Evolutionary conservation across 2,888 invertebrate species (phyloP), one percentile per base, ranked within the genome.

Genomic region (Caenorhabditis panamensis): DNA sequence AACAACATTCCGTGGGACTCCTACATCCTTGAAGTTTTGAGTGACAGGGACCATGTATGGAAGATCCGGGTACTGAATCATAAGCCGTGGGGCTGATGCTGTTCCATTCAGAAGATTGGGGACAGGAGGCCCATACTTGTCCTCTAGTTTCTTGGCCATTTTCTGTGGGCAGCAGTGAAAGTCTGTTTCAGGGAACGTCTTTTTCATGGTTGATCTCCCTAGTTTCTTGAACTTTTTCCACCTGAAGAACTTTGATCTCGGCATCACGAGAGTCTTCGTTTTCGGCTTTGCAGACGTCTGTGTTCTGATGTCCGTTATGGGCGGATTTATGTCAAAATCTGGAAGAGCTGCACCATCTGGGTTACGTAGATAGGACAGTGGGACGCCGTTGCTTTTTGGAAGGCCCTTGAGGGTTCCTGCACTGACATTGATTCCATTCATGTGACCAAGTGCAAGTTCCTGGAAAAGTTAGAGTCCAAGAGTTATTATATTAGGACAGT

Each of bases 41-140:
- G 18, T 13, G 1, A 58, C 20, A 41, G 73, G 73, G 5, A 59
- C 73, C n/a, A 36, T 5, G 24, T 58, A 73, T 13, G 73, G 73
- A 5, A 73, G 41, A 0, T 28, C 59, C 8, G 73, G 73, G 18
- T 64, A 64, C 49, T 72, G 63, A 9, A 72, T 58, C 49, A 72
- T 41, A 2, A 72, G 26, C 4, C 37, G 28, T 28, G 71, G 71
- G 0, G 63, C 47, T 2, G 24, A 44, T 22, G 53, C 47, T 6
- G 9, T 36, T 24, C 63, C 63, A 18, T 63, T 20, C 36, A 47
- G 2, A 2, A 41, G 37, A 2, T 22, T 18, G 0, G 59, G n/a
- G 0, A 18, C 11, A 16, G 69, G 51, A 2, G 16, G 9, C 0
- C 72, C 72, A 31, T 58, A 64, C 37, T 49, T 54, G 5, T 63